Conservation (phyloP, 2,113 vertebrate species). For the Calidris pugnax region DNA sequence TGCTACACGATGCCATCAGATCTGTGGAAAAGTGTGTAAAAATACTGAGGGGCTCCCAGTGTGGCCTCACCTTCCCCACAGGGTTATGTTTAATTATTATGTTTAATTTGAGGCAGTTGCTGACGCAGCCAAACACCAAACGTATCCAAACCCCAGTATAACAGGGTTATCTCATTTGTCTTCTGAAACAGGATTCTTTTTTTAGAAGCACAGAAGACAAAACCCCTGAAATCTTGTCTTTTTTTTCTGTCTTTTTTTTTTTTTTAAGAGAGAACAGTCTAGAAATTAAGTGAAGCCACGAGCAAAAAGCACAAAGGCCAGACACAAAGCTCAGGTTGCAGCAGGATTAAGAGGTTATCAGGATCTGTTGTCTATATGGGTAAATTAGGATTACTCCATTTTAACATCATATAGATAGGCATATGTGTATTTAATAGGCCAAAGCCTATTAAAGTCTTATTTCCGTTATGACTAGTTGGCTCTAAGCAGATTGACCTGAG, state of each 20-base stretch:
- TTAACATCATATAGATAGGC: neutral
- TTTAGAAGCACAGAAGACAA: neutral
- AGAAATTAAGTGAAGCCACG: neutral
- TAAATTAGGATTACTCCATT: neutral
- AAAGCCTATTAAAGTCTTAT: neutral
- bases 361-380: neutral
- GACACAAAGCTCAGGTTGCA: neutral
- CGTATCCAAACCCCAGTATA: accelerated
- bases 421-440: no score
- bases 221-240: neutral
- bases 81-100: neutral
- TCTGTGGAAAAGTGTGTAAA: neutral
- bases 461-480: neutral
- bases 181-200: neutral
- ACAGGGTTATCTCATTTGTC: neutral
- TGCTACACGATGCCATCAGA: neutral
- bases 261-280: neutral
- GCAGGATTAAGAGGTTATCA: neutral
- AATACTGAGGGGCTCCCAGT: neutral
- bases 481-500: neutral
- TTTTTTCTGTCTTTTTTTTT: neutral
- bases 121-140: neutral
- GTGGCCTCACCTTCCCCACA: no score
- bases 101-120: neutral
- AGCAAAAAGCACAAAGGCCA: neutral